phyloP scores from a whole-genome alignment of 1,140 invertebrate genomes.

The Periplaneta americana region DNA sequence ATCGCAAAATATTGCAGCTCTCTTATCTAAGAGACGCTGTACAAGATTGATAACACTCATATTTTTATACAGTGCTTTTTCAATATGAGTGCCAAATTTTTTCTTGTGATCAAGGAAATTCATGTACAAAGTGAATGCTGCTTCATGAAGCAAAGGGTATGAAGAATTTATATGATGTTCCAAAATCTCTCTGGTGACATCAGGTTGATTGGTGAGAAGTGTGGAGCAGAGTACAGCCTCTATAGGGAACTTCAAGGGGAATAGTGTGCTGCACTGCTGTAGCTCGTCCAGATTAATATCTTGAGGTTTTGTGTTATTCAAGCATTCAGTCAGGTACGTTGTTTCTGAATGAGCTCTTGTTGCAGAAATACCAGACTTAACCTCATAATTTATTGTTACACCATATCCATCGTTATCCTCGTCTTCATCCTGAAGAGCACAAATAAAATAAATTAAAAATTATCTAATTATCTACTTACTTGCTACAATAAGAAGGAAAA shows the following conservation, averaged over 20 bases:
- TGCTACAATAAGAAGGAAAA: too few relatives aligned
- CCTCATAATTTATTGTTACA: too few relatives aligned
- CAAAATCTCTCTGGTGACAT: conserved; percentile 28
- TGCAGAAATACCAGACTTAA: too few relatives aligned
- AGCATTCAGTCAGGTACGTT: not conserved
- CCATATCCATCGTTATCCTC: too few relatives aligned
- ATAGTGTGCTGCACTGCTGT: conserved; percentile 37
- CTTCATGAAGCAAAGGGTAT: conserved; percentile 44
- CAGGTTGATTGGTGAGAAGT: conserved; percentile 27
- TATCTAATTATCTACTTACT: too few relatives aligned
- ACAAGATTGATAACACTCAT: conserved; percentile 48
- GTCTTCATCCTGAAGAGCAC: too few relatives aligned
- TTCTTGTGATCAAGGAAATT: conserved; percentile 37
- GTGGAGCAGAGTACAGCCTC: conserved; percentile 31
- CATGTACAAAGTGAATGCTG: conserved; percentile 36
- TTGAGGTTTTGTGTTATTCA: not conserved
- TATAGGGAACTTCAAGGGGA: conserved; percentile 39
- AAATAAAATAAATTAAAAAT: too few relatives aligned
- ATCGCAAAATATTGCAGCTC: conserved; percentile 47
- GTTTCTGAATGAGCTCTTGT: not conserved
- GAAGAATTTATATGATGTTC: conserved; percentile 41
- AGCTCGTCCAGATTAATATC: conserved; percentile 31
- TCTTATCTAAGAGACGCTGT: conserved; percentile 48
- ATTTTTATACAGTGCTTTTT: conserved; percentile 46
- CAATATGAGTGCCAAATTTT: conserved; percentile 42